Evolutionary conservation across 2,888 invertebrate genomes (phyloP).

Genomic region (Phyto melanocephala): DNA sequence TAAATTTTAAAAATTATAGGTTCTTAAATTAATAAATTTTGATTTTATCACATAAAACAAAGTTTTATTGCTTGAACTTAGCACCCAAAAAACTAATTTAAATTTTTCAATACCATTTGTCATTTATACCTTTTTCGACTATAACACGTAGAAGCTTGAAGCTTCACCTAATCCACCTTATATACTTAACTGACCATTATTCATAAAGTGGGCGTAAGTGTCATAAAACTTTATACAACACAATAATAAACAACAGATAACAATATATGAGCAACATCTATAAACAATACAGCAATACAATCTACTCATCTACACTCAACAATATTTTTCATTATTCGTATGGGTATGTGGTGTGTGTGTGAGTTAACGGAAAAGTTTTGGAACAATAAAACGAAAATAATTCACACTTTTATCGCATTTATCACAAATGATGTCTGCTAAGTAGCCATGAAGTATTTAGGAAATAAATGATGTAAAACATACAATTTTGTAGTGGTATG

Average conservation of each 20-base stretch:
- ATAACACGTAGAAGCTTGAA: not conserved
- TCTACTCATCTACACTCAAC: not conserved
- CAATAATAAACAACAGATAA: constrained; percentile 57
- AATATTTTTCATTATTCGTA: not conserved
- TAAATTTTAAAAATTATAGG: too few species aligned
- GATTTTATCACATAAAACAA: not conserved
- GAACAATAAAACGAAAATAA: constrained; percentile 47
- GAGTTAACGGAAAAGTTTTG: not conserved
- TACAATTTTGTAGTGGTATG: not conserved
- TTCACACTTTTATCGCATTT: constrained; percentile 61
- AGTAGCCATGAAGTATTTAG: constrained; percentile 62
- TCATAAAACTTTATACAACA: constrained; percentile 54
- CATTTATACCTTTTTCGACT: not conserved
- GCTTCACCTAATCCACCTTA: constrained; percentile 38
- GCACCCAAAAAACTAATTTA: not conserved
- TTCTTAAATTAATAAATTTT: not conserved
- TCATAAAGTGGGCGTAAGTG: constrained; percentile 56
- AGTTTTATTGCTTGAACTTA: not conserved
- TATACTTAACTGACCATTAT: constrained; percentile 48
- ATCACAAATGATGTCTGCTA: constrained; percentile 56
- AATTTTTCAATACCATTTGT: not conserved
- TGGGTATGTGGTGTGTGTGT: too few species aligned
- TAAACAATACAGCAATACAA: constrained; percentile 23
- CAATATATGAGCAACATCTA: constrained; percentile 28
- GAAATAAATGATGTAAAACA: constrained; percentile 49